phyloP scores from a whole-genome alignment of 2,113 vertebrate genomes.

The Mastomys natalensis region DNA sequence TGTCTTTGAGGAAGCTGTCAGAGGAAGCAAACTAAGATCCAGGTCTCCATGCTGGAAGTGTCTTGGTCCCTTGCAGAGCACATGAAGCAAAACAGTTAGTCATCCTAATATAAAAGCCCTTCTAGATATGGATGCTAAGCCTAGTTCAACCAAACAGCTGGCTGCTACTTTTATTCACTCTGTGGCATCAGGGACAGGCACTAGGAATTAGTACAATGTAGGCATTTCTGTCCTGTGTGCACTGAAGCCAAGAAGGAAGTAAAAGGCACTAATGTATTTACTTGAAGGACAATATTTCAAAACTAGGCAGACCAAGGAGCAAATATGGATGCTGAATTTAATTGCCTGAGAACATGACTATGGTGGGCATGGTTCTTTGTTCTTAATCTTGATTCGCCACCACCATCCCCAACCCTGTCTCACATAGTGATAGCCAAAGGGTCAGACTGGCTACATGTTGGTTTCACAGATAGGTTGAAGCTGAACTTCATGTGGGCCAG shows the following conservation, averaged over 20 bases:
- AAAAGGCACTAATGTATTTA: neutral
- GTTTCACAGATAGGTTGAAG: neutral
- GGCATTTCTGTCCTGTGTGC: neutral
- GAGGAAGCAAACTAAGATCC: neutral
- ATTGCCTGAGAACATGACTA: neutral
- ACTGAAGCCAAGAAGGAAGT: neutral
- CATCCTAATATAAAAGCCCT: neutral
- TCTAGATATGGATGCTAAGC: neutral
- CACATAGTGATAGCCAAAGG: neutral
- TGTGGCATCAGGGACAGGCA: neutral
- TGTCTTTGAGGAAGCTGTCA: neutral
- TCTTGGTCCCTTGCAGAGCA: neutral
- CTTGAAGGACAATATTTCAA: neutral
- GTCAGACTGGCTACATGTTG: neutral
- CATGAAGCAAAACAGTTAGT: neutral
- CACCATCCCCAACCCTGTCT: neutral
- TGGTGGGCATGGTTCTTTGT: neutral
- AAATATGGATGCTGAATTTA: neutral
- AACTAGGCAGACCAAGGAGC: too few relatives aligned
- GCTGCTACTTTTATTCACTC: neutral
- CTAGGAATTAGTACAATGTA: neutral
- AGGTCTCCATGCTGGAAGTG: neutral
- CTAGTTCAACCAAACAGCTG: neutral
- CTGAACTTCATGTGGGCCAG: neutral
- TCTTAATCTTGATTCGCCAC: neutral